Evolutionary conservation across 1,140 invertebrate species (phyloP).

Genomic region (Temnothorax curvispinosus): DNA sequence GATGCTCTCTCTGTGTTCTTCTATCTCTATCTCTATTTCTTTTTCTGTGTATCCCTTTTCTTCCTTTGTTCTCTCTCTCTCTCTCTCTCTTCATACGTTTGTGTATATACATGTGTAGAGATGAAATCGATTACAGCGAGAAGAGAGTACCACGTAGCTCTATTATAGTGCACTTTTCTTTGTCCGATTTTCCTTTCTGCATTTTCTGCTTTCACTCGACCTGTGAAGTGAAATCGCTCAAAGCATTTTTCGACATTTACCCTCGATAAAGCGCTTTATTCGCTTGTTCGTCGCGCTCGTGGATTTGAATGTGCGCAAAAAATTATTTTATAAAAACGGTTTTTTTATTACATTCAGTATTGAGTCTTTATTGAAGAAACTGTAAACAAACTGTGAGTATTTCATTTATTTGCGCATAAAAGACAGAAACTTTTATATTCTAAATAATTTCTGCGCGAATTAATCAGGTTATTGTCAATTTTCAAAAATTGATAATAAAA

Average conservation of each 20-base stretch:
- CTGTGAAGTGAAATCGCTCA: slow-evolving; percentile 30
- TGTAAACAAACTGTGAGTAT: not conserved
- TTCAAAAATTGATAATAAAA: not conserved
- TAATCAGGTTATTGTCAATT: not conserved
- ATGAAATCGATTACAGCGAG: slow-evolving; percentile 11
- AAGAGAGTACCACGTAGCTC: slow-evolving; percentile 38
- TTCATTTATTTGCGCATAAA: not conserved
- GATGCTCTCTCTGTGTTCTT: not conserved
- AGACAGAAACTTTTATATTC: not conserved
- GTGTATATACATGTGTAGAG: not conserved
- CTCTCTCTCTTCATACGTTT: not conserved
- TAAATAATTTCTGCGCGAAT: not conserved
- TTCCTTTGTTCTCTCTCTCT: too few relatives aligned
- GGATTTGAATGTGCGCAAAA: not conserved
- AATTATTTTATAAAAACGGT: not conserved
- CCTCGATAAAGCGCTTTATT: slow-evolving; percentile 29
- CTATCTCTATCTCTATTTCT: not conserved
- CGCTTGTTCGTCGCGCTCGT: not conserved
- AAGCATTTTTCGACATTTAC: slow-evolving; percentile 44
- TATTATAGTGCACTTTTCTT: slow-evolving; percentile 50
- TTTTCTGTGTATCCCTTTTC: too few relatives aligned
- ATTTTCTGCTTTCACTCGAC: slow-evolving; percentile 29
- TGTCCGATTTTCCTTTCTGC: slow-evolving; percentile 44
- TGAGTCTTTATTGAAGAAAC: too few relatives aligned
- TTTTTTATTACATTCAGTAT: not conserved